Percentiles rank a stretch among this genome's conserved stretches.
Evolutionary conservation across 2,113 vertebrate species (phyloP).

Genomic region (Alaudala cheleensis): DNA sequence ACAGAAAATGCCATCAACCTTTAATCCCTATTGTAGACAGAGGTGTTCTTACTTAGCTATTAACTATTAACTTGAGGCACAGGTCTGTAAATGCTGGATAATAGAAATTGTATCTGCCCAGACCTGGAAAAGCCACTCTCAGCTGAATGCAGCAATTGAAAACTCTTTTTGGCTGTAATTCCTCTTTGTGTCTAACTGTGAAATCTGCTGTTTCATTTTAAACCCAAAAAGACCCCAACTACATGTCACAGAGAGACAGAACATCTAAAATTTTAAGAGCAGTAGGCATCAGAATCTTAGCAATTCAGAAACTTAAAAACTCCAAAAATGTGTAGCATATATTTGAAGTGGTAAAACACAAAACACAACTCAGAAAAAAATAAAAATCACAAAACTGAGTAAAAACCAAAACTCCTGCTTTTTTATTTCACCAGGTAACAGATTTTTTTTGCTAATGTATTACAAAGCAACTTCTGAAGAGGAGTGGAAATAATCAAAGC

Average conservation of each 20-base stretch:
- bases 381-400: background rate
- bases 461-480: background rate
- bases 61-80: background rate
- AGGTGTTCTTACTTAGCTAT: background rate
- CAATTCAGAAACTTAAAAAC: background rate
- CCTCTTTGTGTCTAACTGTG: background rate
- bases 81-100: background rate
- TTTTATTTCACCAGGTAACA: background rate
- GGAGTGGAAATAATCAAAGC: background rate
- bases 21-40: background rate
- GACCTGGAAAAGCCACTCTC: background rate
- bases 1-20: background rate
- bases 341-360: background rate
- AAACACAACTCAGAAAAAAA: background rate
- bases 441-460: background rate
- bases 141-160: background rate
- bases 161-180: background rate
- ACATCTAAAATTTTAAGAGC: background rate
- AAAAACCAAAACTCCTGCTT: background rate
- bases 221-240: background rate
- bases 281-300: background rate
- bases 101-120: background rate
- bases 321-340: background rate
- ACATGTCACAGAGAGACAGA: background rate
- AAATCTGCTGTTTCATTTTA: background rate